These are phyloP conservation scores for Drosophila quadrilineata DNA, from an alignment of 1,140 invertebrate species.

Conservation along the genomic window DNA sequence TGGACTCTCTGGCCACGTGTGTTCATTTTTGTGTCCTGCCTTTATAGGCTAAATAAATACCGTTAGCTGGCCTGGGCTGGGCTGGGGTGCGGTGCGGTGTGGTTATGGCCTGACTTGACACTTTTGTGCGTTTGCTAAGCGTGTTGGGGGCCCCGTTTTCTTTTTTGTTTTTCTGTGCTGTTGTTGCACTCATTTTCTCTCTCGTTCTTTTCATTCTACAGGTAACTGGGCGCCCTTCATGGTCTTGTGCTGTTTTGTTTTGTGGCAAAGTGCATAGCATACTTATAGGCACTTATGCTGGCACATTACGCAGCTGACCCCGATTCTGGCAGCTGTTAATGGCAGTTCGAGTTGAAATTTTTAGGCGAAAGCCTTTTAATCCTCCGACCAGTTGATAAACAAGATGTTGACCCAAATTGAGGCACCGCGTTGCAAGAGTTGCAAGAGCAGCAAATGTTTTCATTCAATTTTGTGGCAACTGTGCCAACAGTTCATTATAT, in stretches of 20 bases:
- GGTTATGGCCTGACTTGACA: conserved; percentile 57
- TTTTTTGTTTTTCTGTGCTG: too few relatives aligned
- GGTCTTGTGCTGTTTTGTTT: conserved; percentile 18
- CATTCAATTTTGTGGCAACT: conserved; percentile 42
- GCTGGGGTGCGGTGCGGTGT: background rate
- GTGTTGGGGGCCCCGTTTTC: conserved; percentile 51
- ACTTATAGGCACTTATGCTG: conserved; percentile 73
- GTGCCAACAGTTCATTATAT: conserved; percentile 42
- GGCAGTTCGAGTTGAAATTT: background rate
- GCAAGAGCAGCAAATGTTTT: conserved; percentile 22
- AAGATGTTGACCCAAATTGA: conserved; percentile 24
- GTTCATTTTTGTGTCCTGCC: conserved; percentile 40
- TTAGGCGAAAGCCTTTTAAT: conserved; percentile 7
- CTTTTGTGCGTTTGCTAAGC: conserved; percentile 56
- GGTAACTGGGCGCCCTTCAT: too few relatives aligned
- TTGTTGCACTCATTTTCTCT: conserved; percentile 30
- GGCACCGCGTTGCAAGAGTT: background rate
- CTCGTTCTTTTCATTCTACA: background rate
- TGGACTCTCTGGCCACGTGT: conserved; percentile 24
- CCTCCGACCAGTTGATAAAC: conserved; percentile 12
- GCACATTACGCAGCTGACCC: conserved; percentile 63
- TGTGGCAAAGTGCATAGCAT: conserved; percentile 62
- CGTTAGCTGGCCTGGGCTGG: conserved; percentile 31
- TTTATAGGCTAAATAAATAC: conserved; percentile 80
- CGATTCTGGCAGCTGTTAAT: conserved; percentile 5